phyloP scores from a whole-genome alignment of 1,140 invertebrate species.

The Macrosteles quadrilineatus region DNA sequence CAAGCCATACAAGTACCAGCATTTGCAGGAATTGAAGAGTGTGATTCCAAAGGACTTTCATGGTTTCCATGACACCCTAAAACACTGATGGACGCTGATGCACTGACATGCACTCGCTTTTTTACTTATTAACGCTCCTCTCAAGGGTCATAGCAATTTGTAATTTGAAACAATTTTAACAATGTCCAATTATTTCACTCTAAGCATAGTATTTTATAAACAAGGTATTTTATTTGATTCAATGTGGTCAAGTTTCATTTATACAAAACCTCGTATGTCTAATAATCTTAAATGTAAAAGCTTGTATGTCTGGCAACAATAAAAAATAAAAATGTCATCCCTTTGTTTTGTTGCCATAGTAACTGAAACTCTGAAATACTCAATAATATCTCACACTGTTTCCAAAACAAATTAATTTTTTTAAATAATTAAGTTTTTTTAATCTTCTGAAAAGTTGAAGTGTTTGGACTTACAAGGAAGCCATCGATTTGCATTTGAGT shows the following conservation, averaged over 20 bases:
- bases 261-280: background rate
- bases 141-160: background rate
- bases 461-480: background rate
- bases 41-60: constrained; percentile 26
- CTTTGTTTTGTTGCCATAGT: too few species aligned
- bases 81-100: background rate
- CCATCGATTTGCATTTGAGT: background rate
- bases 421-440: background rate
- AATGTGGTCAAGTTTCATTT: background rate
- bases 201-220: background rate
- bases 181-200: background rate
- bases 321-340: too few species aligned
- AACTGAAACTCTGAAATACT: too few species aligned
- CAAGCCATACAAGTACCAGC: constrained; percentile 18
- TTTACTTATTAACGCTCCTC: background rate
- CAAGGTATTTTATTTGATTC: background rate
- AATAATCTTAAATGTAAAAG: background rate
- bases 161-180: background rate
- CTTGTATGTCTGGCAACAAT: background rate
- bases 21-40: constrained; percentile 23
- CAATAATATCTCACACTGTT: background rate
- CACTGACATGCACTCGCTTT: background rate
- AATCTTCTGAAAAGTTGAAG: background rate
- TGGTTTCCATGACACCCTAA: constrained; percentile 1
- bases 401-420: background rate